These are phyloP conservation scores for Neodiprion lecontei DNA, from an alignment of 1,140 invertebrate species.

Conservation along the genomic window DNA sequence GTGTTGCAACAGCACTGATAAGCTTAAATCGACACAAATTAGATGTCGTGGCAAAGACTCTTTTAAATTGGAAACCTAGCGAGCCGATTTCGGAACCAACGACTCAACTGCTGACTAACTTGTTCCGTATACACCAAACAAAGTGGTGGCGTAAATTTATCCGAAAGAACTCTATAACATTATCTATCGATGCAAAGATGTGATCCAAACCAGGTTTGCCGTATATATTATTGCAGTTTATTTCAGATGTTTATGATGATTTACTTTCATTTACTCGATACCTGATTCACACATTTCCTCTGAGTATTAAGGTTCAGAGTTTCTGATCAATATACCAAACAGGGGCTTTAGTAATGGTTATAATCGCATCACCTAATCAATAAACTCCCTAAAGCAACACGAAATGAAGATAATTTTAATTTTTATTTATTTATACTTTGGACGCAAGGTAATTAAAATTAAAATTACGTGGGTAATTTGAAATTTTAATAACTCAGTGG, in stretches of 20 bases:
- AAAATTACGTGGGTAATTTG: neutral
- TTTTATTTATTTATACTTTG: neutral
- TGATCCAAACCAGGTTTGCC: too few species aligned
- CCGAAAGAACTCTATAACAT: neutral
- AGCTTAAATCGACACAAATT: conserved; percentile 44
- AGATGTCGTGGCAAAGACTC: conserved; percentile 25
- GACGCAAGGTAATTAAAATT: neutral
- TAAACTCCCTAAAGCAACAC: too few species aligned
- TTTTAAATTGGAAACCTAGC: conserved; percentile 47
- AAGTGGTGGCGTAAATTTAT: conserved; percentile 36
- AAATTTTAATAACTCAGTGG: neutral
- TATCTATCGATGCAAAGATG: neutral
- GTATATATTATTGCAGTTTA: too few species aligned
- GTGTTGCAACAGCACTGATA: conserved; percentile 45
- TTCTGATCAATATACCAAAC: too few species aligned
- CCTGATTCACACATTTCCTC: too few species aligned
- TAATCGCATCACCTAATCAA: too few species aligned
- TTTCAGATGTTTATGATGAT: too few species aligned
- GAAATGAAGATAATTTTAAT: too few species aligned
- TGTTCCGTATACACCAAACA: conserved; percentile 29
- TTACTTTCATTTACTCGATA: too few species aligned
- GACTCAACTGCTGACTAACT: conserved; percentile 34
- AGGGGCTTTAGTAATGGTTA: too few species aligned
- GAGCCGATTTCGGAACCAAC: conserved; percentile 26
- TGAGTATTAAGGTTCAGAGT: too few species aligned